A percentile compares a stretch with the other conserved stretches of the same genome.
These are phyloP conservation scores for Xestia xanthographa DNA, from an alignment of 2,888 invertebrate genomes.

Conservation along the genomic window DNA sequence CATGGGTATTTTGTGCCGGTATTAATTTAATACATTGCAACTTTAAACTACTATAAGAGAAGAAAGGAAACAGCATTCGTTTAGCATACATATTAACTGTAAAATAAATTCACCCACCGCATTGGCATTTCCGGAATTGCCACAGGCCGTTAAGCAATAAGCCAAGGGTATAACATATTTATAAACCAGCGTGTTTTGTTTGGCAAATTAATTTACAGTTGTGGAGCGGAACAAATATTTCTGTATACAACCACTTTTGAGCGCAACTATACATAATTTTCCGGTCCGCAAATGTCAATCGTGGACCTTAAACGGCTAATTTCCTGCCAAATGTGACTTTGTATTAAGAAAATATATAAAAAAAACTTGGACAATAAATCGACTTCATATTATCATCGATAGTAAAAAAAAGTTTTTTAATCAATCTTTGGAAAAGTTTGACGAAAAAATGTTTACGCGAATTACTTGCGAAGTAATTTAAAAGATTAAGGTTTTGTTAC, in stretches of 20 bases:
- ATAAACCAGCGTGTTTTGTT: neutral
- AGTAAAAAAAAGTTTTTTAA: conserved; percentile 73
- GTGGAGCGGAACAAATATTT: neutral
- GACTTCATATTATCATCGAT: conserved; percentile 59
- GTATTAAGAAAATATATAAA: conserved; percentile 68
- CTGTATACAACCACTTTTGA: conserved; percentile 45
- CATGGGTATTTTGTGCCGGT: neutral
- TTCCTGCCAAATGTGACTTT: conserved; percentile 69
- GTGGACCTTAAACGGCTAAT: conserved; percentile 70
- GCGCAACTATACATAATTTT: conserved; percentile 65
- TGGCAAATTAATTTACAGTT: neutral
- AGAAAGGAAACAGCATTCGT: neutral
- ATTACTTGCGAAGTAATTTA: conserved; percentile 63
- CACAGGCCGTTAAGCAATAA: neutral
- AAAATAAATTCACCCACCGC: neutral
- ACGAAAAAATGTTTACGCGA: conserved; percentile 64
- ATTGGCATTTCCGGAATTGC: neutral
- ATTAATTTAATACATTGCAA: neutral
- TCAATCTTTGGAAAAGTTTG: conserved; percentile 65
- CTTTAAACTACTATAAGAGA: neutral
- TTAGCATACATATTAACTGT: neutral
- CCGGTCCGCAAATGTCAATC: conserved; percentile 70
- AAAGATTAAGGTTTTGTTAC: conserved; percentile 60
- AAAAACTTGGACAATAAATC: conserved; percentile 67
- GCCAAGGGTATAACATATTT: neutral